These are phyloP conservation scores for Tetranychus piercei DNA, from an alignment of 2,888 invertebrate species.

Conservation along the genomic window DNA sequence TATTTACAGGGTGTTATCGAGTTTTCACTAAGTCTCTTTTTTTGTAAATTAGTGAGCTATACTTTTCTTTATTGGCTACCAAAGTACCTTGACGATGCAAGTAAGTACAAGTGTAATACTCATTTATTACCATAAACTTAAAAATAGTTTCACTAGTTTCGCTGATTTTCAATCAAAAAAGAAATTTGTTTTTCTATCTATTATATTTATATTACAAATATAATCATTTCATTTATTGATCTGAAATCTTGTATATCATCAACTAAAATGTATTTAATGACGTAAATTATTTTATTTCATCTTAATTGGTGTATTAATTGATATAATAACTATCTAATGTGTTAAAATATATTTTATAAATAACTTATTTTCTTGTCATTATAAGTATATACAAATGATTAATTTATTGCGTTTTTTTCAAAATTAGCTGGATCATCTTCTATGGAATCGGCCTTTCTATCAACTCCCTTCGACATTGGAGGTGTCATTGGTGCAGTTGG, in stretches of 20 bases:
- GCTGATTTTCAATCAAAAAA: neutral
- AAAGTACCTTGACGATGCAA: conserved; percentile 59
- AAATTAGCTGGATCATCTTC: conserved; percentile 43
- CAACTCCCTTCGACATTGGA: conserved; percentile 44
- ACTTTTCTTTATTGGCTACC: conserved; percentile 95
- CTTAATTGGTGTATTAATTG: too few relatives aligned
- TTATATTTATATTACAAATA: neutral
- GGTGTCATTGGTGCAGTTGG: conserved; percentile 72
- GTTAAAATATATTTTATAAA: too few relatives aligned
- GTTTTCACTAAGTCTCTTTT: conserved; percentile 78
- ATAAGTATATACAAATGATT: neutral
- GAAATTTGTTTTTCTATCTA: neutral
- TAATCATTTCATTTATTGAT: neutral
- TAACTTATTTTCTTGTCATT: too few relatives aligned
- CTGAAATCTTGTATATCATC: too few relatives aligned
- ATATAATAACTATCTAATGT: too few relatives aligned
- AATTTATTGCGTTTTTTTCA: conserved; percentile 8
- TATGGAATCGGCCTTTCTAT: conserved; percentile 33
- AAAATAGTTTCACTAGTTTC: neutral
- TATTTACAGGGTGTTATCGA: conserved; percentile 58
- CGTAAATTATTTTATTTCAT: too few relatives aligned
- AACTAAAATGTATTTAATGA: too few relatives aligned
- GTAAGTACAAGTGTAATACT: conserved; percentile 41
- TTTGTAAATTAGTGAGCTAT: conserved; percentile 87
- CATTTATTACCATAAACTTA: neutral